Evolutionary conservation across 2,888 invertebrate genomes (phyloP), one percentile per base, ranked within the genome.

Genomic region (Poecilobothrus nobilitatus): DNA sequence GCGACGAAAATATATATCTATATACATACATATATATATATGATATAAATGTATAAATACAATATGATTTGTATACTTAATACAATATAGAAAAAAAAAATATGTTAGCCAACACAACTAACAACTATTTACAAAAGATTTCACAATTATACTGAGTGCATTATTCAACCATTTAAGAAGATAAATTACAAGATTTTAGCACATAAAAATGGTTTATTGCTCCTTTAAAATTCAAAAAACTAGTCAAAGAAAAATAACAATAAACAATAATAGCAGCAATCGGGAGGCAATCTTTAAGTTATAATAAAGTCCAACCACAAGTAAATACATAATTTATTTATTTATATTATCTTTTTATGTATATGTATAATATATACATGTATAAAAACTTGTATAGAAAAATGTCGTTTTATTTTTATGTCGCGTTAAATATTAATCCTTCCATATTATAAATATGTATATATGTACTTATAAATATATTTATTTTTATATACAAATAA

Each of bases 91-190:
- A 37, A 18, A 53, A n/a, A 53, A 18, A 53, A 53, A 53, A 27
- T 18, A 53, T 53, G 53, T 53, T 65, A 20, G 65, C 37, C 20
- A 65, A 65, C 34, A 63, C 34, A 63, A 65, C 27, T 27, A 27
- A 27, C 27, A 64, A 33, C 20, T n/a, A 34, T 34, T 65, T 65
- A n/a, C 37, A 65, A 65, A 65, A 65, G 65, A 65, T 65, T 65
- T 65, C 65, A 33, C 65, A 65, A 65, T 65, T 65, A n/a, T n/a
- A 34, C 34, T 9, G 33, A 65, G 65, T 65, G 33, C 65, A 65
- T 65, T 65, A 65, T 65, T 65, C 37, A 37, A 65, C 65, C 37
- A 65, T 65, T 65, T 65, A 65, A 27, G 65, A 65, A 65, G 37
- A 65, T 37, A 65, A 65, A 65, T 65, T 65, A 34, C n/a, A 33